Evolutionary conservation across 2,888 invertebrate genomes (phyloP).

Genomic region (Microdon myrmicae): DNA sequence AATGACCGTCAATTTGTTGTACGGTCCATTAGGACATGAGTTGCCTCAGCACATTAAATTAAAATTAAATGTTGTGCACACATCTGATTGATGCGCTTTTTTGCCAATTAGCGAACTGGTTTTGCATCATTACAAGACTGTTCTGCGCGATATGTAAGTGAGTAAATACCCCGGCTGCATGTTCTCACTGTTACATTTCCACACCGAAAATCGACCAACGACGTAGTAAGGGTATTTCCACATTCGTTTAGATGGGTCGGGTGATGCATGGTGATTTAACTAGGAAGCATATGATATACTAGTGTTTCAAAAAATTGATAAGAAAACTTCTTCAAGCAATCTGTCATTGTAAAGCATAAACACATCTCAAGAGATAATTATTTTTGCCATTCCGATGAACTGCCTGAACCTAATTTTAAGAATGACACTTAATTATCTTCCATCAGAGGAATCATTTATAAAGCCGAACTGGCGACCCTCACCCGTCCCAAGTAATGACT

Average conservation of each 20-base stretch:
- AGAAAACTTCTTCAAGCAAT: too few relatives aligned
- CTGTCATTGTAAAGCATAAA: too few relatives aligned
- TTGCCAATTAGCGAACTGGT: conserved; percentile 44
- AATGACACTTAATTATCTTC: conserved; percentile 52
- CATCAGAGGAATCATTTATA: conserved; percentile 47
- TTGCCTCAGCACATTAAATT: conserved; percentile 20
- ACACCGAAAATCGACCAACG: too few relatives aligned
- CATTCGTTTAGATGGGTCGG: too few relatives aligned
- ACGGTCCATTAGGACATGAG: conserved; percentile 33
- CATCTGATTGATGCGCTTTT: conserved; percentile 48
- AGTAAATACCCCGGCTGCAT: conserved; percentile 26
- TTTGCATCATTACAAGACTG: conserved; percentile 35
- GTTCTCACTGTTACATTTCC: conserved; percentile 24
- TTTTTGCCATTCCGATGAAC: too few relatives aligned
- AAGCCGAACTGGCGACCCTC: conserved; percentile 29
- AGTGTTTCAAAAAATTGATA: too few relatives aligned
- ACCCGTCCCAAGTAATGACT: not conserved
- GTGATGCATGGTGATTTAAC: too few relatives aligned
- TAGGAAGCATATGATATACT: too few relatives aligned
- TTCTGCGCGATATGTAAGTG: conserved; percentile 5
- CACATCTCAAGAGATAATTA: too few relatives aligned
- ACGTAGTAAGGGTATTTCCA: too few relatives aligned
- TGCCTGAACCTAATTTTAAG: conserved; percentile 36
- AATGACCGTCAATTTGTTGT: conserved; percentile 39
- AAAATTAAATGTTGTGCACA: conserved; percentile 31